Conservation (phyloP, 2,113 vertebrate species). For the Chauna torquata region DNA sequence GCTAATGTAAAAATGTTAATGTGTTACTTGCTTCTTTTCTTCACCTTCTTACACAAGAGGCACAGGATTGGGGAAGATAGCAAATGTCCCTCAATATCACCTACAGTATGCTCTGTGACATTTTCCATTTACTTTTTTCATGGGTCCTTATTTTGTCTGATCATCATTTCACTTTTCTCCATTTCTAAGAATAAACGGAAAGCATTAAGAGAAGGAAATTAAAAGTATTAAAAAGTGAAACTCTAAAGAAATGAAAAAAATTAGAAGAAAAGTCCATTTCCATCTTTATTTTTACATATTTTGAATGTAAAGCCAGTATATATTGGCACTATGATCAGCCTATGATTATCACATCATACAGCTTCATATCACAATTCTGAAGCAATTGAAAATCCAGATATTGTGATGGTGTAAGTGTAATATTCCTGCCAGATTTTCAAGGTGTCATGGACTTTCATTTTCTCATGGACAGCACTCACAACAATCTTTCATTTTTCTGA, state of each 20-base stretch:
- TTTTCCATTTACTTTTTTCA: not conserved
- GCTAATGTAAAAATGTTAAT: not conserved
- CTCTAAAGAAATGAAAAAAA: not conserved
- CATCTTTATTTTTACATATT: not conserved
- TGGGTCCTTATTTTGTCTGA: not conserved
- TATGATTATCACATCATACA: not conserved
- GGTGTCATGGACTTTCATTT: not conserved
- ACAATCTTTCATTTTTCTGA: conserved; percentile 36
- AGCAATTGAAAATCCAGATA: not conserved
- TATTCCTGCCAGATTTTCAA: not conserved
- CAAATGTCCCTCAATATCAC: not conserved
- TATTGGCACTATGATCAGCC: not conserved
- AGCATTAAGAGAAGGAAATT: not conserved
- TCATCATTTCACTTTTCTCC: not conserved
- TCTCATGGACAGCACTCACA: not conserved
- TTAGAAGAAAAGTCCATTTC: not conserved
- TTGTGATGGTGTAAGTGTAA: accelerated
- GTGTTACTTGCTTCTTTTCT: not conserved
- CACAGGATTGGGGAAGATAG: not conserved
- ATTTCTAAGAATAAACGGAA: not conserved
- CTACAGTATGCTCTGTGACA: not conserved
- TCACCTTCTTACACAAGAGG: not conserved
- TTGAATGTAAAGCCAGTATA: not conserved
- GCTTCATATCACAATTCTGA: not conserved
- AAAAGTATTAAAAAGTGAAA: not conserved